These are phyloP conservation scores for Eilema griseolum DNA, from an alignment of 2,888 invertebrate species.

Conservation along the genomic window DNA sequence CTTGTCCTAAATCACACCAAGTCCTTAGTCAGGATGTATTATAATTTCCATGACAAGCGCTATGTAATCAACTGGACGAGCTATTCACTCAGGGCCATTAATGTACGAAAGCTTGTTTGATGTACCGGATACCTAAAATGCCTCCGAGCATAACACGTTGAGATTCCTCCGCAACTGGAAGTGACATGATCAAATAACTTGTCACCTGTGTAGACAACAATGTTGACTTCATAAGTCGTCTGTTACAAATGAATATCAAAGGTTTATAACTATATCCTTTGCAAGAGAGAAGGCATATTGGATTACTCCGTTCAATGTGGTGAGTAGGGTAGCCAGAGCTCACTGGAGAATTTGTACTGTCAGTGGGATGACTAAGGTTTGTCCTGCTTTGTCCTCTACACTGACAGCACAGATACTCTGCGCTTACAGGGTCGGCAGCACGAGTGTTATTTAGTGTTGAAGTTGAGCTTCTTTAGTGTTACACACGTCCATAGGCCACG, in stretches of 20 bases:
- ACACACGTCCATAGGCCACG: no score
- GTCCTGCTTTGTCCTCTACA: no score
- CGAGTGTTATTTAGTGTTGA: no score
- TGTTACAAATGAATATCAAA: neutral
- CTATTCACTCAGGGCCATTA: conserved; percentile 3
- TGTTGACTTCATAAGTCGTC: neutral
- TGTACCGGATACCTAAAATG: conserved; percentile 5
- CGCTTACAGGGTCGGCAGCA: no score
- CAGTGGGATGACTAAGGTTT: no score
- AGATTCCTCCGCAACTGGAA: neutral
- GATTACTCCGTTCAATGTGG: no score
- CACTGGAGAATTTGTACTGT: no score
- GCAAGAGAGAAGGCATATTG: neutral
- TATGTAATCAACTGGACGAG: conserved; percentile 6
- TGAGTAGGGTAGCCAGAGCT: no score
- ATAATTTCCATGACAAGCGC: conserved; percentile 5
- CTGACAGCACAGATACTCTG: no score
- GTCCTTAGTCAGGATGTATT: neutral
- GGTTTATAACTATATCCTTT: neutral
- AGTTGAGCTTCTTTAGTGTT: no score
- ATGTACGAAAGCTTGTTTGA: conserved; percentile 1
- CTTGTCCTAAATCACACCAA: neutral
- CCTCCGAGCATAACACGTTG: neutral
- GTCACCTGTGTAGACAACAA: neutral
- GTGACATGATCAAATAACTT: neutral